Evolutionary conservation across 2,113 vertebrate genomes (phyloP).

Genomic region (Pleuronectes platessa): DNA sequence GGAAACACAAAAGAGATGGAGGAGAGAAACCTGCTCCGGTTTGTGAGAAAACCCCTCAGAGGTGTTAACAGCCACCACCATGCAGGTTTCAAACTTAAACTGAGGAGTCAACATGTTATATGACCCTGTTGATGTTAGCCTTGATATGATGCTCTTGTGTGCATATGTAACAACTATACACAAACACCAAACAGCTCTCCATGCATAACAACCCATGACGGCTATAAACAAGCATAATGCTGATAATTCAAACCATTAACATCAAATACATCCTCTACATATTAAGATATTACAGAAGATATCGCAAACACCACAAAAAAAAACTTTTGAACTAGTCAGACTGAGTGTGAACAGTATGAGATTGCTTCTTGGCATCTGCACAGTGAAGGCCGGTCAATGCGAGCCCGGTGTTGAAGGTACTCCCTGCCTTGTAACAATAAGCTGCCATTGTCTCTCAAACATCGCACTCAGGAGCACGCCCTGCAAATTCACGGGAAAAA

Average conservation of each 20-base stretch:
- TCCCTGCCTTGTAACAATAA: slow-evolving; percentile 72
- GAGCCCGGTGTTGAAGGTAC: slow-evolving; percentile 24
- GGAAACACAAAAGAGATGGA: slow-evolving; percentile 12
- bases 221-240: too few species aligned
- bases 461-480: slow-evolving; percentile 62
- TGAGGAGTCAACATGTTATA: not conserved
- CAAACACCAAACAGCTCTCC: too few species aligned
- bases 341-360: not conserved
- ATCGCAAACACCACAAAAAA: too few species aligned
- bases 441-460: slow-evolving; percentile 61
- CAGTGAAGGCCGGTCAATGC: slow-evolving; percentile 12
- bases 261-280: too few species aligned
- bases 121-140: not conserved
- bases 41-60: not conserved
- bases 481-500: slow-evolving; percentile 50
- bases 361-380: not conserved
- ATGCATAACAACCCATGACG: too few species aligned
- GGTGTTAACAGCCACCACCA: not conserved
- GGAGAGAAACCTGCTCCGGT: slow-evolving; percentile 1
- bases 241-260: too few species aligned
- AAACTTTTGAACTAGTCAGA: too few species aligned
- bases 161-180: not conserved
- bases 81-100: not conserved
- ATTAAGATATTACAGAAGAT: too few species aligned
- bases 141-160: not conserved